phyloP scores from a whole-genome alignment of 2,888 invertebrate genomes.

The Therioaphis trifolii region DNA sequence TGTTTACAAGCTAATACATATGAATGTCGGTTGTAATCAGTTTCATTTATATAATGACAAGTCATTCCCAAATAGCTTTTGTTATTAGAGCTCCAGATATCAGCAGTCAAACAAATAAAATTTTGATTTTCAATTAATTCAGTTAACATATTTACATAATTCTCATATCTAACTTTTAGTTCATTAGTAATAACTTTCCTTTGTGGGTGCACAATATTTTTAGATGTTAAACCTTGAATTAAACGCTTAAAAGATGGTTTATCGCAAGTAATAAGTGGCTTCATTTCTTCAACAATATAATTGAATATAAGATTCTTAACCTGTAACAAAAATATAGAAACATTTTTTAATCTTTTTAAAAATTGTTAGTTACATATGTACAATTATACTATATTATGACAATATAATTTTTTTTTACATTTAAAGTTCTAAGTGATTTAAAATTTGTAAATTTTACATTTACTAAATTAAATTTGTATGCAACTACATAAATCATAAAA shows the following conservation, averaged over 20 bases:
- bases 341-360: no score
- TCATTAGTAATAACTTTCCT: background rate
- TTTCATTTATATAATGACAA: slow-evolving; percentile 31
- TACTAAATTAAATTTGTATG: no score
- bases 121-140: slow-evolving; percentile 13
- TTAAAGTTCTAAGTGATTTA: no score
- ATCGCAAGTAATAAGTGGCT: slow-evolving; percentile 15
- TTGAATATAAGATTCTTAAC: background rate
- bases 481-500: no score
- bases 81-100: no score
- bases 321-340: background rate
- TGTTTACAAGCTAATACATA: no score
- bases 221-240: slow-evolving; percentile 23
- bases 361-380: no score
- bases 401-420: no score
- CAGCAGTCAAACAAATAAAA: slow-evolving; percentile 29
- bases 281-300: slow-evolving; percentile 31
- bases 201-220: background rate
- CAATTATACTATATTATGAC: no score
- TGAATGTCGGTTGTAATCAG: no score
- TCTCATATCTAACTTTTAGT: background rate
- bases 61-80: no score
- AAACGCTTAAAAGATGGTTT: slow-evolving; percentile 18
- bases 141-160: slow-evolving; percentile 23
- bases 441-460: no score